Evolutionary conservation across 2,888 invertebrate genomes (phyloP).

Genomic region (Conchocele bisecta): DNA sequence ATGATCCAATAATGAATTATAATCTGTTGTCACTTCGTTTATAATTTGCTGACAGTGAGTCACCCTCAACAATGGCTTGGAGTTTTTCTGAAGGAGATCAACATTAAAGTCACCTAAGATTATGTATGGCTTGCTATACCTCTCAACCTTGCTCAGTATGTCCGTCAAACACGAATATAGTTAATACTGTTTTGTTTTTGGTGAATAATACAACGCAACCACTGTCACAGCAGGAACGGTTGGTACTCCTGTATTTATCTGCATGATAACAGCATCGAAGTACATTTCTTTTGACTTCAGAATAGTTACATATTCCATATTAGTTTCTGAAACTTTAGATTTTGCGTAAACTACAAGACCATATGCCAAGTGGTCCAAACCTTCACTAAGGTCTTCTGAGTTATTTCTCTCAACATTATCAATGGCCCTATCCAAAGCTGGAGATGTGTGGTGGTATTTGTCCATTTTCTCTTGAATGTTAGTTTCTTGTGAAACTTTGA

Average conservation of each 20-base stretch:
- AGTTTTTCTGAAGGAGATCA: background rate
- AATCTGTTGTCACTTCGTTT: background rate
- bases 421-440: constrained; percentile 20
- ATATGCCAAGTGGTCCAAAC: constrained; percentile 13
- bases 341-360: no score
- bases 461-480: constrained; percentile 1
- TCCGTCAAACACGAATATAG: background rate
- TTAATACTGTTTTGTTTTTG: background rate
- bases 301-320: no score
- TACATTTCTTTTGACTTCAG: no score
- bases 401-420: background rate
- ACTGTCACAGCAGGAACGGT: background rate
- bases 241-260: background rate
- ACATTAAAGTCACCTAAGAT: background rate
- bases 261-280: background rate
- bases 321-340: no score
- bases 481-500: no score
- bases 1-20: background rate
- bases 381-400: background rate
- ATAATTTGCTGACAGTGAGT: background rate
- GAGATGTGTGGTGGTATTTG: constrained; percentile 17
- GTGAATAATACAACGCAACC: background rate
- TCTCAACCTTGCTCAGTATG: background rate
- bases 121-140: background rate
- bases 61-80: background rate